phyloP scores from a whole-genome alignment of 2,113 vertebrate species.

The Hippocampus comes region DNA sequence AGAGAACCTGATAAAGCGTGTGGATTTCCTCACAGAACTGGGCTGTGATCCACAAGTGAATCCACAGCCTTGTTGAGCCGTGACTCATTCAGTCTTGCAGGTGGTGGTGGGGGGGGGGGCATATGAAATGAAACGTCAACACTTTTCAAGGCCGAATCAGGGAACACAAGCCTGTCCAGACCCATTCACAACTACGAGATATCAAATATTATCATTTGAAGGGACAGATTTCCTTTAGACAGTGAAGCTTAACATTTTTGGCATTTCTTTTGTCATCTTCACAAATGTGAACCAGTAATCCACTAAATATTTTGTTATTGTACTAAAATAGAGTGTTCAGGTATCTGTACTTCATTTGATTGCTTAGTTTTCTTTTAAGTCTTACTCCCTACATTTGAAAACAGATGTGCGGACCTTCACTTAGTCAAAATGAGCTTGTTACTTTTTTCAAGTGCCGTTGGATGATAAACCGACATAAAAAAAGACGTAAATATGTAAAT shows the following conservation, averaged over 20 bases:
- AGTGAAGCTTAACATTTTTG: background rate
- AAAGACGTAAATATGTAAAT: too few relatives aligned
- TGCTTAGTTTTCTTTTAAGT: too few relatives aligned
- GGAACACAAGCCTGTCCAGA: background rate
- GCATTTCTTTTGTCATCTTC: background rate
- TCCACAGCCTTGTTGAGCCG: background rate
- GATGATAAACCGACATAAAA: too few relatives aligned
- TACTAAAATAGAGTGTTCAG: too few relatives aligned
- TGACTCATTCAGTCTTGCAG: slow-evolving; percentile 29
- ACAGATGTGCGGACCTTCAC: too few relatives aligned
- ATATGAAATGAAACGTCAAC: slow-evolving; percentile 15
- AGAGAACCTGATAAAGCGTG: slow-evolving; percentile 2
- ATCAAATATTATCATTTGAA: background rate
- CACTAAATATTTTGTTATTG: too few relatives aligned
- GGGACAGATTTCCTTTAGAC: background rate
- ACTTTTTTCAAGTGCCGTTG: too few relatives aligned
- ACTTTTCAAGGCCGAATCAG: slow-evolving; percentile 15
- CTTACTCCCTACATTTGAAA: too few relatives aligned
- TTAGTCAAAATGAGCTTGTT: too few relatives aligned
- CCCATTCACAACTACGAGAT: background rate
- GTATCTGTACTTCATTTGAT: too few relatives aligned
- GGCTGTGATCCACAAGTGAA: slow-evolving; percentile 19
- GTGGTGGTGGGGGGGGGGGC: background rate
- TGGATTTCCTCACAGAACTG: slow-evolving; percentile 32
- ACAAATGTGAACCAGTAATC: too few relatives aligned